These are phyloP conservation scores for Pseudomyrmex gracilis DNA, from an alignment of 1,140 invertebrate genomes.

Conservation along the genomic window DNA sequence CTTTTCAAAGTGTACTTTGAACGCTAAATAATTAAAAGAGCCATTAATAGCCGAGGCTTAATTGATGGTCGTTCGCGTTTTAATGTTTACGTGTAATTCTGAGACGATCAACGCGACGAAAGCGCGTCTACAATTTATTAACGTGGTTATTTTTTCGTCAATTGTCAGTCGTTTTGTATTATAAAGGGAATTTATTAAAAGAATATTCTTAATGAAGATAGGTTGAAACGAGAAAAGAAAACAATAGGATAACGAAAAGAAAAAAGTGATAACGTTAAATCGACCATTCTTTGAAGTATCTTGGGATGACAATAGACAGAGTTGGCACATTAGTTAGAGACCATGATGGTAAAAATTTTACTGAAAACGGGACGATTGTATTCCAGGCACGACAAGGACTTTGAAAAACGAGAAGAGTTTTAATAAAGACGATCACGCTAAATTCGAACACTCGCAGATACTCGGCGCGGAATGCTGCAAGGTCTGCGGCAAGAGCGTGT, in stretches of 20 bases:
- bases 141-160: no score
- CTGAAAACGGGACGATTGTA: conserved; percentile 80
- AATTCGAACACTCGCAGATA: conserved; percentile 79
- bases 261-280: conserved; percentile 30
- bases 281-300: conserved; percentile 43
- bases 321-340: conserved; percentile 68
- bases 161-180: no score
- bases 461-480: conserved; percentile 83
- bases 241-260: conserved; percentile 19
- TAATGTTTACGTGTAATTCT: no score
- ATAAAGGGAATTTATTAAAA: no score
- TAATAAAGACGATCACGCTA: conserved; percentile 83
- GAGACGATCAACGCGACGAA: no score
- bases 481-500: conserved; percentile 84
- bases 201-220: no score
- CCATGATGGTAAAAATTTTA: conserved; percentile 38
- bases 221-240: no score
- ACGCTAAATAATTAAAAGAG: no score
- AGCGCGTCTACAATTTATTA: no score
- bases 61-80: no score
- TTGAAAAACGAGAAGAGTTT: conserved; percentile 84
- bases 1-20: no score
- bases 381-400: conserved; percentile 84
- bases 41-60: no score
- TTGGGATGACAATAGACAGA: conserved; percentile 77